Percentiles rank a stretch among this genome's conserved stretches.
Conservation (phyloP, 2,113 vertebrate species). For the Cercocebus atys region DNA sequence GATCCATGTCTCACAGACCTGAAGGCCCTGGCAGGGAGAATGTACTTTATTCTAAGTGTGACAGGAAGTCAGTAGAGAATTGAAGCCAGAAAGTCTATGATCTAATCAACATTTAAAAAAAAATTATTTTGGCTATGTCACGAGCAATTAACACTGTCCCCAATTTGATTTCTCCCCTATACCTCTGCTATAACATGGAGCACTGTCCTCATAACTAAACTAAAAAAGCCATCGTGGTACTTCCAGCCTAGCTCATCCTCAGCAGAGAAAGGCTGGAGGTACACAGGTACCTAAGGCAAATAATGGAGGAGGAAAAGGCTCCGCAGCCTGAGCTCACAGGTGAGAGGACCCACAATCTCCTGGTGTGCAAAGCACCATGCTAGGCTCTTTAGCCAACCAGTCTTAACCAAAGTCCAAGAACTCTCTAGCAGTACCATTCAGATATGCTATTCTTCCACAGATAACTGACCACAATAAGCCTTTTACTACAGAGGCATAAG, state of each 20-base stretch:
- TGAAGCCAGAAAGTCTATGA: not conserved
- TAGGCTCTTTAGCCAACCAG: not conserved
- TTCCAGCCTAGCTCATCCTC: not conserved
- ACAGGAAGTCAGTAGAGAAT: not conserved
- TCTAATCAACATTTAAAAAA: not conserved
- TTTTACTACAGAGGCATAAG: not conserved
- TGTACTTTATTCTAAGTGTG: not conserved
- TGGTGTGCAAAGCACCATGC: not conserved
- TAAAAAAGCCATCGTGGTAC: not conserved
- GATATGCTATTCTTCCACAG: not conserved
- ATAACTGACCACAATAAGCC: not conserved
- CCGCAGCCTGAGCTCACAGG: not conserved
- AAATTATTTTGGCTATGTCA: not conserved
- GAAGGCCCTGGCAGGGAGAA: not conserved
- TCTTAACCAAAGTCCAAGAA: not conserved
- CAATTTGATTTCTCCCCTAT: conserved; percentile 2
- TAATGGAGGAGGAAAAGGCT: not conserved
- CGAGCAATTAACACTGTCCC: not conserved
- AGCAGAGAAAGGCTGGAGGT: not conserved
- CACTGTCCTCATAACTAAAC: not conserved
- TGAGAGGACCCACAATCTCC: not conserved
- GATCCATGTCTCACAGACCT: not conserved
- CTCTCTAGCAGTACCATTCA: not conserved
- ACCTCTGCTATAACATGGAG: not conserved
- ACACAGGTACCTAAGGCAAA: not conserved